Percentiles rank a stretch among this genome's conserved stretches.
Evolutionary conservation across 2,888 invertebrate genomes (phyloP).

Genomic region (Chymomyza fuscimana): DNA sequence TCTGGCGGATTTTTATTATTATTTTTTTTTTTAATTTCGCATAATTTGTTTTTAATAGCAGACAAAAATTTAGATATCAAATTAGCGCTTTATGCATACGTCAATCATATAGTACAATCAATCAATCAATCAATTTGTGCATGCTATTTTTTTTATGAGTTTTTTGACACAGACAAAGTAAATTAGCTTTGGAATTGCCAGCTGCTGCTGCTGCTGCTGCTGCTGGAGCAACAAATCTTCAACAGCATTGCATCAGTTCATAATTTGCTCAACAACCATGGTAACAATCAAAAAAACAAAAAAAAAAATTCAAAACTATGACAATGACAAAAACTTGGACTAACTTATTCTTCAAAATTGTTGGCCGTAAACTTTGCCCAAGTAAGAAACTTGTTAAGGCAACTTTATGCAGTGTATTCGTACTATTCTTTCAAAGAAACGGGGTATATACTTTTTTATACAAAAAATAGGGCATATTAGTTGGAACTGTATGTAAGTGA

Average conservation of each 20-base stretch:
- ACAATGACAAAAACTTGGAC: constrained; percentile 12
- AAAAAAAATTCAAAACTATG: not conserved
- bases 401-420: not conserved
- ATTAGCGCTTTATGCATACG: constrained; percentile 33
- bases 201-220: too few species aligned
- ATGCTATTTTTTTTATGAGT: constrained; percentile 47
- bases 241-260: constrained; percentile 26
- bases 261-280: constrained; percentile 19
- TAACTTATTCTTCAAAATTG: constrained; percentile 6
- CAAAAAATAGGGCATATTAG: too few species aligned
- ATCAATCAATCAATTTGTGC: constrained; percentile 48
- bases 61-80: constrained; percentile 17
- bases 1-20: constrained; percentile 14
- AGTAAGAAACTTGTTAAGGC: constrained; percentile 5
- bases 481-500: too few species aligned
- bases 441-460: too few species aligned
- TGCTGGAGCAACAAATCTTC: constrained; percentile 11
- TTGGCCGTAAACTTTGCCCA: constrained; percentile 13
- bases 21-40: constrained; percentile 40
- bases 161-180: constrained; percentile 47
- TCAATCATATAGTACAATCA: constrained; percentile 42
- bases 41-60: constrained; percentile 54
- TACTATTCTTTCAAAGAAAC: too few species aligned
- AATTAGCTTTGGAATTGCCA: constrained; percentile 58
- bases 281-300: constrained; percentile 11